Evolutionary conservation across 2,797 vertebrate species (phyloP).

Genomic region (Percopsis omiscomaycus): DNA sequence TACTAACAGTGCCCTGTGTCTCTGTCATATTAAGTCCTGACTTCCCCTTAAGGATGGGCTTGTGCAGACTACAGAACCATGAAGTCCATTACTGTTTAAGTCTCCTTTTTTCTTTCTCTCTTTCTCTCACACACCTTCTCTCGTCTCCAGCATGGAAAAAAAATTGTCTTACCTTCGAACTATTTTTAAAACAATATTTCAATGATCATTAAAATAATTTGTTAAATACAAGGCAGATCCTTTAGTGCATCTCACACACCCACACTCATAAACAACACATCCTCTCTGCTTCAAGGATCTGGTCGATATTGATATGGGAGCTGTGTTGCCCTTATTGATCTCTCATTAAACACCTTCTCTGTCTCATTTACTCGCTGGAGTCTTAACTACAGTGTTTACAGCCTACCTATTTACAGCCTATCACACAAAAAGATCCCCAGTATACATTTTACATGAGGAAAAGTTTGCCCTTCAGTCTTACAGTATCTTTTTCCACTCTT

Average conservation of each 20-base stretch:
- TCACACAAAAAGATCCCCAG: background rate
- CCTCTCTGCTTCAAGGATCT: background rate
- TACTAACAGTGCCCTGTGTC: conserved; percentile 3
- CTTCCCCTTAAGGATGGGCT: conserved; percentile 3
- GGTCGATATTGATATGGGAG: background rate
- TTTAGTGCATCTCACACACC: background rate
- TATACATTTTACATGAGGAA: no score
- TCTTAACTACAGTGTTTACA: conserved; percentile 1
- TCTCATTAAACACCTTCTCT: conserved; percentile 9
- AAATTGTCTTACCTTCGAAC: no score
- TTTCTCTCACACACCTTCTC: background rate
- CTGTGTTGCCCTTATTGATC: conserved; percentile 12
- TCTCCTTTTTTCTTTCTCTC: background rate
- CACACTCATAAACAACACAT: background rate
- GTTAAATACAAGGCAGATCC: no score
- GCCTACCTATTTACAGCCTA: no score
- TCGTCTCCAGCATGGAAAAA: background rate
- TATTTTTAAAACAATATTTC: no score
- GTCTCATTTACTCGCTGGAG: background rate
- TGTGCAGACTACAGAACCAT: conserved; percentile 13
- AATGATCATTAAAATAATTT: no score
- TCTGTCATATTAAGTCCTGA: conserved; percentile 4
- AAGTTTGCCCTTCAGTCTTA: no score
- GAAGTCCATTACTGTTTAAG: conserved; percentile 5
- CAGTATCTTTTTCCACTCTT: no score